phyloP scores from a whole-genome alignment of 2,797 vertebrate species.

The Gobio occitaniae region DNA sequence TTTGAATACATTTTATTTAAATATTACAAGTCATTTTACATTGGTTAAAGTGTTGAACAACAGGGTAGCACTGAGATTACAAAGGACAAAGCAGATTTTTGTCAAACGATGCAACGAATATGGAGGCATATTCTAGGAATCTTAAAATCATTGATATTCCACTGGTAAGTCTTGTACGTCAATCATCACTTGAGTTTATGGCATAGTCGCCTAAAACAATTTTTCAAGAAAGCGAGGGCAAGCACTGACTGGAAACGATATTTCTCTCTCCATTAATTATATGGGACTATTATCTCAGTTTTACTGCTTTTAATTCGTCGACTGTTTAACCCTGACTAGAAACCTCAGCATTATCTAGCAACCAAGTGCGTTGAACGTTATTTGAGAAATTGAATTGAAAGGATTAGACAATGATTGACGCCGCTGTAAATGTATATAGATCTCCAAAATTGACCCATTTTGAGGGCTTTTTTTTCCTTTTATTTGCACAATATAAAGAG shows the following conservation, averaged over 20 bases:
- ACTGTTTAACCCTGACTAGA: background rate
- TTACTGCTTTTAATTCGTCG: background rate
- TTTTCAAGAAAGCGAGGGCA: background rate
- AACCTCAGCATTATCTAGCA: background rate
- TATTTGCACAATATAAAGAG: background rate
- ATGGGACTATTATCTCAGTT: conserved; percentile 5
- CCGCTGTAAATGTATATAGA: background rate
- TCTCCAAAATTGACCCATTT: background rate
- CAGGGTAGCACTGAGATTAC: background rate
- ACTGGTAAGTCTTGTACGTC: background rate
- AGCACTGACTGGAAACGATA: background rate
- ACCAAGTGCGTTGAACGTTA: background rate
- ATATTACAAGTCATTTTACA: background rate
- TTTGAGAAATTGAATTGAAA: background rate
- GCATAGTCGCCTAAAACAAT: background rate
- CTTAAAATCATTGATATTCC: background rate
- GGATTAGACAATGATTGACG: background rate
- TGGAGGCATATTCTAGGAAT: background rate
- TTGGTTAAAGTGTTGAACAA: background rate
- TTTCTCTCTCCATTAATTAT: background rate
- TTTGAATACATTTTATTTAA: background rate
- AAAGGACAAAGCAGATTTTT: background rate
- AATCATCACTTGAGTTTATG: background rate
- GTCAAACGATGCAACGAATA: background rate
- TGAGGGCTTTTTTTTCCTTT: background rate